phyloP scores from a whole-genome alignment of 2,113 vertebrate genomes.

The Nematolebias whitei region DNA sequence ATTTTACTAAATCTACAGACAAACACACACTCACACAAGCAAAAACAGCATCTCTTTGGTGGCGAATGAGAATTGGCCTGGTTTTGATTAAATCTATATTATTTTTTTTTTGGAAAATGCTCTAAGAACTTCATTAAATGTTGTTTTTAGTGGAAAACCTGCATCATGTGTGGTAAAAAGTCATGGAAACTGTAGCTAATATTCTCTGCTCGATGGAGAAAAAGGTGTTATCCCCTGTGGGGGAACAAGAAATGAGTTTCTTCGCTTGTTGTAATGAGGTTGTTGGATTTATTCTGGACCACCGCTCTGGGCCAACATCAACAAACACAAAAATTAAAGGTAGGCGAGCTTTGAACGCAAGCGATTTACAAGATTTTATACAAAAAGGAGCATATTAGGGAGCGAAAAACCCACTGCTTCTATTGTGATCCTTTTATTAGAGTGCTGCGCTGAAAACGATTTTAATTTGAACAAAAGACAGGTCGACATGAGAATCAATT shows the following conservation, averaged over 20 bases:
- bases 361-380: constrained; percentile 42
- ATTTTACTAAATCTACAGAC: no score
- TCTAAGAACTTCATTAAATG: background rate
- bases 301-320: constrained; percentile 34
- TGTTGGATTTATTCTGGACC: constrained; percentile 45
- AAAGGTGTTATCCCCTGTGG: constrained; percentile 67
- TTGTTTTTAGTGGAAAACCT: no score
- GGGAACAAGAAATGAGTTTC: constrained; percentile 61
- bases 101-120: constrained; percentile 3
- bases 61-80: no score
- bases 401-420: constrained; percentile 6
- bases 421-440: constrained; percentile 27
- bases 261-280: constrained; percentile 69
- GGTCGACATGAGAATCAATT: constrained; percentile 32
- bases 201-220: constrained; percentile 60
- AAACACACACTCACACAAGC: no score
- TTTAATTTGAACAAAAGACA: constrained; percentile 22
- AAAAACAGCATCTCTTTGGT: no score
- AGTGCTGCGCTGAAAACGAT: constrained; percentile 1
- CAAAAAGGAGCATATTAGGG: constrained; percentile 43
- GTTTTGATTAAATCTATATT: background rate
- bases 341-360: constrained; percentile 22
- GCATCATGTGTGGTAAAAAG: constrained; percentile 30
- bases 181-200: constrained; percentile 51
- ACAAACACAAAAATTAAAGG: constrained; percentile 48